These are phyloP conservation scores for Cladopsammia gracilis DNA, from an alignment of 64 coral and sea anemone species.

Conservation along the genomic window DNA sequence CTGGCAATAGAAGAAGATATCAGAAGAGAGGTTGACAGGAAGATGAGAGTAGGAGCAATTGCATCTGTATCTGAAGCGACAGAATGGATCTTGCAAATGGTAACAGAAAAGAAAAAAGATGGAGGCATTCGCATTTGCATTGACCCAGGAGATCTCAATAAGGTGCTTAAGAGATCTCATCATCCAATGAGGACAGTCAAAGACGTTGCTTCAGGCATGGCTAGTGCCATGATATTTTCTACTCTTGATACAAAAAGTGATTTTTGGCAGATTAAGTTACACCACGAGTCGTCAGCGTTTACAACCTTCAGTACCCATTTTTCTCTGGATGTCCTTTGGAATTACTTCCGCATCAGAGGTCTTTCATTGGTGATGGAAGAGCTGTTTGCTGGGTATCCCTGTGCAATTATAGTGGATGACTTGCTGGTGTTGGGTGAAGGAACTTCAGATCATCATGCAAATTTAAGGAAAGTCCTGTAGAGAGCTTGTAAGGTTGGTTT, in stretches of 20 bases:
- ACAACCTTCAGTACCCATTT: slow-evolving; percentile 61
- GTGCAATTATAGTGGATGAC: slow-evolving; percentile 41
- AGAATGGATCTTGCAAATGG: slow-evolving; percentile 58
- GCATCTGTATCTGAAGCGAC: slow-evolving; percentile 24
- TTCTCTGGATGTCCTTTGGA: slow-evolving; percentile 27
- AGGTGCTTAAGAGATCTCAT: slow-evolving; percentile 33
- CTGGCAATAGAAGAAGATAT: slow-evolving; percentile 1
- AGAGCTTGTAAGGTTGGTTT: background rate
- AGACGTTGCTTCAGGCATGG: slow-evolving; percentile 22
- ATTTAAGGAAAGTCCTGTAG: slow-evolving; percentile 23
- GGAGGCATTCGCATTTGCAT: slow-evolving; percentile 52
- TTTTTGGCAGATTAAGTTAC: slow-evolving; percentile 44
- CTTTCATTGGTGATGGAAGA: slow-evolving; percentile 47
- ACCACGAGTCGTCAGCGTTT: slow-evolving; percentile 7
- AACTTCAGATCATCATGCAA: slow-evolving; percentile 21
- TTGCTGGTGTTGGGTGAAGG: slow-evolving; percentile 10
- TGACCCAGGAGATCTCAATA: slow-evolving; percentile 63
- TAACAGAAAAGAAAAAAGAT: slow-evolving; percentile 34
- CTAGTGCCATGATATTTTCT: slow-evolving; percentile 43
- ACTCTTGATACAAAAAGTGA: slow-evolving; percentile 46
- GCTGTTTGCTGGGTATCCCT: slow-evolving; percentile 11
- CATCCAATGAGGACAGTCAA: slow-evolving; percentile 58
- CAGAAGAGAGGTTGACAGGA: slow-evolving; percentile 33
- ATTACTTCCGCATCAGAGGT: slow-evolving; percentile 19
- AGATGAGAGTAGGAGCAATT: slow-evolving; percentile 7